These are phyloP conservation scores for Berghia stephanieae DNA, from an alignment of 1,140 invertebrate species.

Conservation along the genomic window DNA sequence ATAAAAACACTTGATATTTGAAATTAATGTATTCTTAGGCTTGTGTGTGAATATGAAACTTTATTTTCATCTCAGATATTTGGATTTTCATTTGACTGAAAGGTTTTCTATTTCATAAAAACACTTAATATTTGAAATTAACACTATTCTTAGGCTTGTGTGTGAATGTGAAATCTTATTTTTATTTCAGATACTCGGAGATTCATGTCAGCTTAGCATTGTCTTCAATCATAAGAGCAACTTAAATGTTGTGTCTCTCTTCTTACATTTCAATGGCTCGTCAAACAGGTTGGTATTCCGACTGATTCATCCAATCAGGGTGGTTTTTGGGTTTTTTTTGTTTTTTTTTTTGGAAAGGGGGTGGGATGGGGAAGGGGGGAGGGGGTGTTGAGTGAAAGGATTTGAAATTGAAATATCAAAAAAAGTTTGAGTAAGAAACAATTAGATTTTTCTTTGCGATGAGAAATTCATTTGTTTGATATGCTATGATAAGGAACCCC, in stretches of 20 bases:
- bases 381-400: neutral
- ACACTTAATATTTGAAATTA: neutral
- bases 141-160: neutral
- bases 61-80: neutral
- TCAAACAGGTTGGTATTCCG: neutral
- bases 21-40: neutral
- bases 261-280: constrained; percentile 44
- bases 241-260: constrained; percentile 47
- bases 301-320: neutral
- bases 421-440: neutral
- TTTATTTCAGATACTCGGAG: constrained; percentile 49
- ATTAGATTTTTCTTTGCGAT: neutral
- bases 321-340: too few relatives aligned
- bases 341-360: too few relatives aligned
- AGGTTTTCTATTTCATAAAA: neutral
- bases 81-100: neutral
- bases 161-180: neutral
- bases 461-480: neutral
- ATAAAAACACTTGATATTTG: neutral
- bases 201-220: constrained; percentile 52
- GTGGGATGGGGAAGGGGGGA: too few relatives aligned
- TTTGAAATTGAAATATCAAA: neutral
- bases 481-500: neutral
- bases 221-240: constrained; percentile 47
- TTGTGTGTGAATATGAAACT: neutral